Percentiles rank a stretch among this genome's conserved stretches.
phyloP scores from a whole-genome alignment of 2,797 vertebrate genomes.

The Tauraco hartlaubi region DNA sequence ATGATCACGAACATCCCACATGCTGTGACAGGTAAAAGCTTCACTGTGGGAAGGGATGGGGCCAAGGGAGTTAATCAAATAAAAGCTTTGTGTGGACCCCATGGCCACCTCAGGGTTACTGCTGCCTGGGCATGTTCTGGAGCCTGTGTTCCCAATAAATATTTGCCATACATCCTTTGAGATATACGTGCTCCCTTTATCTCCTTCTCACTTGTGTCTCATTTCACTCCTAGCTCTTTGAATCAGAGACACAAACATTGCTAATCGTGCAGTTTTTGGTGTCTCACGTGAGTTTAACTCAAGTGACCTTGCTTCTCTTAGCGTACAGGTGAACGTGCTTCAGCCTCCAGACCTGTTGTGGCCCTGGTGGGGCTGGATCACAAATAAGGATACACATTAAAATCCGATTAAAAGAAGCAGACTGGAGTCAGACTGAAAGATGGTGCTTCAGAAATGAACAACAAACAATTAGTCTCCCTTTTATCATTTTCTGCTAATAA shows the following conservation, averaged over 20 bases:
- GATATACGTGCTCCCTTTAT: not conserved
- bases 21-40: constrained; percentile 88
- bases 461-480: not conserved
- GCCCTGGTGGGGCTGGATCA: not conserved
- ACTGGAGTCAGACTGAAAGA: not conserved
- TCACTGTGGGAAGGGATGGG: accelerated
- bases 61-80: not conserved
- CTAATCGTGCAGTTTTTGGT: not conserved
- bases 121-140: not conserved
- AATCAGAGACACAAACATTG: not conserved
- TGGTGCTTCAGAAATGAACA: constrained; percentile 9
- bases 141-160: not conserved
- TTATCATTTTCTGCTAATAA: not conserved
- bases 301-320: not conserved
- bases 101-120: not conserved
- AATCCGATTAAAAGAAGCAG: not conserved
- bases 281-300: not conserved
- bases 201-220: accelerated
- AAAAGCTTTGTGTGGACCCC: not conserved
- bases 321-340: not conserved
- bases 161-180: not conserved
- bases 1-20: constrained; percentile 91
- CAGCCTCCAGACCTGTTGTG: not conserved
- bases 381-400: not conserved
- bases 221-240: not conserved